Evolutionary conservation across 1,140 invertebrate genomes (phyloP).

Genomic region (Atta colombica): DNA sequence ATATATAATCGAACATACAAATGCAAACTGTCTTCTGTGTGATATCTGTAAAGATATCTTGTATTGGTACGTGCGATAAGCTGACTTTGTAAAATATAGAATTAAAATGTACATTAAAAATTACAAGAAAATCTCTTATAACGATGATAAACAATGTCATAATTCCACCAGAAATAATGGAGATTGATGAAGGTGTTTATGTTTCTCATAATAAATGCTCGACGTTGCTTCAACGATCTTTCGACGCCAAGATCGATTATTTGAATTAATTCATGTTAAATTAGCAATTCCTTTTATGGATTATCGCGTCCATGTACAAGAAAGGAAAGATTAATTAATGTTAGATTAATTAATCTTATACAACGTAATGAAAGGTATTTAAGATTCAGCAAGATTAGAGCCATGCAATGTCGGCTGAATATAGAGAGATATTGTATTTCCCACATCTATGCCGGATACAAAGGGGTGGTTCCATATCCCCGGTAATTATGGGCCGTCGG

Average conservation of each 20-base stretch:
- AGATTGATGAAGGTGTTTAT: constrained; percentile 43
- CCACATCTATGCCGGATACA: constrained; percentile 30
- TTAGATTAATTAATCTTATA: constrained; percentile 12
- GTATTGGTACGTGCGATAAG: neutral
- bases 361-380: constrained; percentile 5
- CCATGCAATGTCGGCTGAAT: neutral
- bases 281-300: neutral
- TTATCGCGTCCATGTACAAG: neutral
- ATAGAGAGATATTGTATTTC: neutral
- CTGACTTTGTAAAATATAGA: neutral
- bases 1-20: neutral
- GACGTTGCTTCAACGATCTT: neutral
- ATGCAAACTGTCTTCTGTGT: neutral
- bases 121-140: neutral
- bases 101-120: constrained; percentile 13
- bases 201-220: neutral
- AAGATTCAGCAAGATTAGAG: neutral
- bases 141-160: constrained; percentile 37
- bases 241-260: constrained; percentile 11
- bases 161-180: neutral
- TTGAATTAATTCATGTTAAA: constrained; percentile 25
- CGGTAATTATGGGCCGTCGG: constrained; percentile 29
- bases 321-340: constrained; percentile 32
- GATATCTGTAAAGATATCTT: neutral
- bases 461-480: neutral